Percentiles rank a stretch among this genome's conserved stretches.
phyloP scores from a whole-genome alignment of 2,888 invertebrate species.

The Leptodirus hochenwartii region DNA sequence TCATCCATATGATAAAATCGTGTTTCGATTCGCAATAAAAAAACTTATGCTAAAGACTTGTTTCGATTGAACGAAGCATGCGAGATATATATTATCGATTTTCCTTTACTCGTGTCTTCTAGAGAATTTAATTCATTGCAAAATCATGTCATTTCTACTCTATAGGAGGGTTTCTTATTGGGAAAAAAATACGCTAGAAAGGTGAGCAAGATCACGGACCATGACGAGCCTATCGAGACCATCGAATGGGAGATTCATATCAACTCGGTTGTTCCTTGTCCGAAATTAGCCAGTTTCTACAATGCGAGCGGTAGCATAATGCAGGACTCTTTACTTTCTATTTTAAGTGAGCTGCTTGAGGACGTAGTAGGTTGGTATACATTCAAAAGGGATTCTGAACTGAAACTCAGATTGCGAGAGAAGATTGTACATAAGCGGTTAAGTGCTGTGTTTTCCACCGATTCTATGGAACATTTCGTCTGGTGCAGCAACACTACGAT shows the following conservation, averaged over 20 bases:
- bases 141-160: conserved; percentile 10
- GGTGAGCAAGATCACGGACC: conserved; percentile 49
- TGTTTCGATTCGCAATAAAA: no score
- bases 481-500: conserved; percentile 41
- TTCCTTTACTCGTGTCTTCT: no score
- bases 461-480: conserved; percentile 39
- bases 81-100: no score
- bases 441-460: conserved; percentile 34
- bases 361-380: conserved; percentile 51
- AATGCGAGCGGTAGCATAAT: conserved; percentile 36
- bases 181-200: conserved; percentile 44
- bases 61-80: background rate
- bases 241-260: conserved; percentile 41
- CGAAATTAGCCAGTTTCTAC: conserved; percentile 37
- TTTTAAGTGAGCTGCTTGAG: no score
- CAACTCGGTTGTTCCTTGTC: conserved; percentile 39
- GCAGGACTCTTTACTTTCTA: no score
- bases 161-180: conserved; percentile 42
- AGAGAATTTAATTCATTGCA: background rate
- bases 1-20: background rate
- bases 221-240: conserved; percentile 40
- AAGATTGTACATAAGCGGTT: conserved; percentile 43
- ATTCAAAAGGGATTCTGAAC: conserved; percentile 34
- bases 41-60: no score
- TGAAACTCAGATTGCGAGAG: conserved; percentile 41